phyloP scores from a whole-genome alignment of 2,888 invertebrate species.

The Microplitis deprimator region DNA sequence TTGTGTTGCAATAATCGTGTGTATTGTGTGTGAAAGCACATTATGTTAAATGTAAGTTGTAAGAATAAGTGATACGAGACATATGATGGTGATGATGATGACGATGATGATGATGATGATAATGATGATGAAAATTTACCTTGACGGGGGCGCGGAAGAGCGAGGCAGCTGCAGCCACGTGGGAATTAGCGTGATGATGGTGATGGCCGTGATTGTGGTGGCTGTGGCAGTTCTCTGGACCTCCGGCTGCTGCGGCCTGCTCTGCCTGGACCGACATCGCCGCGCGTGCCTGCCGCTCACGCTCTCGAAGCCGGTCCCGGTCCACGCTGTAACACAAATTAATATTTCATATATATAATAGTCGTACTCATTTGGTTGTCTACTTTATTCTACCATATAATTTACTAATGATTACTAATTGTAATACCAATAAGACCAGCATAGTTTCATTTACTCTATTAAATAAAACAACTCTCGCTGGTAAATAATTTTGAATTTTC shows the following conservation, averaged over 20 bases:
- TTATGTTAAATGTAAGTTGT: neutral
- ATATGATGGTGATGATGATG: neutral
- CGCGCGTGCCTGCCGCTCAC: constrained; percentile 83
- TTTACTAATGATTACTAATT: neutral
- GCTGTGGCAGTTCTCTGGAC: constrained; percentile 77
- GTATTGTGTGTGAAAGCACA: too few relatives aligned
- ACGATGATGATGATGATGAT: neutral
- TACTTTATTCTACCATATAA: neutral
- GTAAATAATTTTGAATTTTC: too few relatives aligned
- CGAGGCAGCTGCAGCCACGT: constrained; percentile 56
- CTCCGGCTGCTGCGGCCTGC: constrained; percentile 75
- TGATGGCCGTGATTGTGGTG: constrained; percentile 62
- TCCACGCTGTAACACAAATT: constrained; percentile 72
- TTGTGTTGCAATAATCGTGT: too few relatives aligned
- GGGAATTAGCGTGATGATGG: constrained; percentile 61
- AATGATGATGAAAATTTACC: constrained; percentile 56
- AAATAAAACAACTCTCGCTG: too few relatives aligned
- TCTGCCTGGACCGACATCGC: constrained; percentile 80
- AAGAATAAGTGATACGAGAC: neutral
- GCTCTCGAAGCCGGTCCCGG: constrained; percentile 84
- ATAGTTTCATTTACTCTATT: too few relatives aligned
- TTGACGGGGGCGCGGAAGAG: constrained; percentile 67
- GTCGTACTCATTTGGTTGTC: neutral
- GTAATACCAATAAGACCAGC: neutral
- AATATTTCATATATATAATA: constrained; percentile 12